Base-by-base conservation (phyloP, 1,140 invertebrate species). In the Eurosta solidaginis region DNA sequence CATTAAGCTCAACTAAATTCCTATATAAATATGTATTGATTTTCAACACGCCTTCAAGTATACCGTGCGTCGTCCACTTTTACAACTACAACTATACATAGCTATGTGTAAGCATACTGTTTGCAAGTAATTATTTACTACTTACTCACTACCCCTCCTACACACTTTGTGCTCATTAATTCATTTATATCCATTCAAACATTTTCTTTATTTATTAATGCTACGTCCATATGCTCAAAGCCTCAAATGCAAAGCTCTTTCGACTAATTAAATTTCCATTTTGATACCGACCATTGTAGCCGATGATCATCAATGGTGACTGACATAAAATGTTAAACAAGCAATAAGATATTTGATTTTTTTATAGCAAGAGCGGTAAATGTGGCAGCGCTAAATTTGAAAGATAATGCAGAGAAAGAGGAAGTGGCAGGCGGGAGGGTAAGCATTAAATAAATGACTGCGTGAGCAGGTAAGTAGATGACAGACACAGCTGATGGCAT, bases 231-330 rank as follows among this genome's bases (percentile, higher is more conserved):
- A n/a, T n/a, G n/a, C n/a, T n/a, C n/a, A n/a, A n/a, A 33, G 12
- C 0, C 17, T 68, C 5, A 68, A 68, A 17, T 45, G 44, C 7
- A 47, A 80, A 80, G 75, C 82, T 84, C 82, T 83, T 85, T 82
- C 79, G 80, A 83, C 81, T 85, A 85, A 85, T 85, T 83, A 85
- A 83, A 83, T 85, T 85, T 82, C 79, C 84, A 82, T 68, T 68
- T 68, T 42, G 59, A 68, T 42, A 33, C 17, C 59, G n/a, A n/a
- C n/a, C n/a, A n/a, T n/a, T n/a, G n/a, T n/a, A n/a, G n/a, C 40
- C 33, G 59, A 68, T 20, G 36, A n/a, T 29, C n/a, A 33, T 59
- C 10, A 22, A 59, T 59, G 54, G 14, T 29, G 36, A 42, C 6
- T 68, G n/a, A 9, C 7, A 12, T 22, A 0, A 68, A 68, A 42